A percentile compares a stretch with the other conserved stretches of the same genome.
Conservation (phyloP, 2,797 vertebrate species). For the Yasuhikotakia modesta region DNA sequence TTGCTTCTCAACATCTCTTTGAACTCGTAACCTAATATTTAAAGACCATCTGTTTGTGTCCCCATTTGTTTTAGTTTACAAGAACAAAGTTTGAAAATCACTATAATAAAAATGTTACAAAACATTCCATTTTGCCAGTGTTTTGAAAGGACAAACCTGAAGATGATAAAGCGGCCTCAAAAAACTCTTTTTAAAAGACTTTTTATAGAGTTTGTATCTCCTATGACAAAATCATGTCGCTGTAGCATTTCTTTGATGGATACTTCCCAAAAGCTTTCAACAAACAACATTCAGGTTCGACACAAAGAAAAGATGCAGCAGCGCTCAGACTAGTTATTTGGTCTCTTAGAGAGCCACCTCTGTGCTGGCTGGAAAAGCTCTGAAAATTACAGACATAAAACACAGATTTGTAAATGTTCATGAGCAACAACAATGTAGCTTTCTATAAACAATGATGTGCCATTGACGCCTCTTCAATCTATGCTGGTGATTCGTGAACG, state of each 20-base stretch:
- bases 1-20: neutral
- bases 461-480: conserved; percentile 8
- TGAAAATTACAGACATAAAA: conserved; percentile 5
- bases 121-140: neutral
- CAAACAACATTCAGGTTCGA: conserved; percentile 17
- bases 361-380: neutral
- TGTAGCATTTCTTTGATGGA: conserved; percentile 36
- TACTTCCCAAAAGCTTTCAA: conserved; percentile 13
- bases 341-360: conserved; percentile 25
- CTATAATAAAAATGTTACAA: neutral
- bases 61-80: neutral
- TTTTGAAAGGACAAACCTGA: conserved; percentile 18
- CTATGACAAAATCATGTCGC: conserved; percentile 8
- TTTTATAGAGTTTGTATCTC: conserved; percentile 11
- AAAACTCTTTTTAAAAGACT: neutral
- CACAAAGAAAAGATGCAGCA: conserved; percentile 23
- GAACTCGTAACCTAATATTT: conserved; percentile 20
- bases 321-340: neutral
- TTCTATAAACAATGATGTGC: conserved; percentile 12
- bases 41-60: neutral
- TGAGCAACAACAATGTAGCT: conserved; percentile 8
- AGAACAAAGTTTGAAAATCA: conserved; percentile 27
- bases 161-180: neutral
- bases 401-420: conserved; percentile 17
- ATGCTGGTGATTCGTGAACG: conserved; percentile 3